Evolutionary conservation across 2,113 vertebrate genomes (phyloP).

Genomic region (Eretmodus cyanostictus): DNA sequence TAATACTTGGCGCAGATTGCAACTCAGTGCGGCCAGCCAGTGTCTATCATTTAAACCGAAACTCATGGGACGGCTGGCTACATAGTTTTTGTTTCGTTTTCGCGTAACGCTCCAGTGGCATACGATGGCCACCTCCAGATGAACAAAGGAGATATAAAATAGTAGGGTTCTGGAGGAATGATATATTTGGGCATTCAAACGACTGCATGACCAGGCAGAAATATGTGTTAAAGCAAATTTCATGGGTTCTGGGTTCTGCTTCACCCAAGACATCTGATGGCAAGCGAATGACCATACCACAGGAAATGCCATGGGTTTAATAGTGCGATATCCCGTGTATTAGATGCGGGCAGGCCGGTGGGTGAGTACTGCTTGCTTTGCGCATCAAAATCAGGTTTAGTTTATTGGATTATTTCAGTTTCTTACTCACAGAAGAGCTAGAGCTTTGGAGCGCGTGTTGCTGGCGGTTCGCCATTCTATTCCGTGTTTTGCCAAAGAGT

Average conservation of each 20-base stretch:
- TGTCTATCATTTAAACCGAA: constrained; percentile 13
- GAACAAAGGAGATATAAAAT: not conserved
- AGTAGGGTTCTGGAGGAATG: not conserved
- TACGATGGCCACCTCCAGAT: not conserved
- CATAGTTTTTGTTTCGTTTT: constrained; percentile 34
- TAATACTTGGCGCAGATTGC: not conserved
- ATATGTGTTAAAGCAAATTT: not conserved
- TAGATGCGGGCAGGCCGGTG: not conserved
- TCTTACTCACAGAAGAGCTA: not conserved
- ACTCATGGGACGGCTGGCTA: not conserved
- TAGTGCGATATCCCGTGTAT: fast-evolving
- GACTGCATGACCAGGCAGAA: not conserved
- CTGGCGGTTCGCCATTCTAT: not conserved
- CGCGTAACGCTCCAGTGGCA: not conserved
- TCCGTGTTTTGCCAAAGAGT: not conserved
- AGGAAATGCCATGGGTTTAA: not conserved
- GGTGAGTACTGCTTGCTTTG: not conserved
- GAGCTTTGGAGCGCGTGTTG: not conserved
- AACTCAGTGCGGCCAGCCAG: not conserved
- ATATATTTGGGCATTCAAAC: not conserved
- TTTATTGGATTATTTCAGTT: not conserved
- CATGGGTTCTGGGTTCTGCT: not conserved
- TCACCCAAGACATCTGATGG: not conserved
- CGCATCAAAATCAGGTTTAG: not conserved
- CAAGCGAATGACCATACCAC: not conserved